Evolutionary conservation across 2,888 invertebrate genomes (phyloP), one percentile per base, ranked within the genome.

Genomic region (Agriotes lineatus): DNA sequence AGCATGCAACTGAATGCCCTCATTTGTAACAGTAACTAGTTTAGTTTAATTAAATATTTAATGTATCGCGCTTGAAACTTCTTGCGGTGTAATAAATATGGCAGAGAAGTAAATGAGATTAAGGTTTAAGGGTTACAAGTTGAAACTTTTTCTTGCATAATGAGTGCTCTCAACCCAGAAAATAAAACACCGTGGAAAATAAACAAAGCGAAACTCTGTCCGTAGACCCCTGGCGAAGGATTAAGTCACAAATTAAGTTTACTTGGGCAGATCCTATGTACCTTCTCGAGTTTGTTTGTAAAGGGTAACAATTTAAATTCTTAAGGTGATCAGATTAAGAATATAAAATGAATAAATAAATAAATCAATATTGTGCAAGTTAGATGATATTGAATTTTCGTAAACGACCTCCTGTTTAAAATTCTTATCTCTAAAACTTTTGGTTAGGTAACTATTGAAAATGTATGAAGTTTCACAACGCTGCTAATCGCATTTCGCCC

Each of bases 141-240:
- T 25, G 14, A 30, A 52, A 52, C 52, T 52, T 52, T 52, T 33
- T 18, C 25, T 30, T 7, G 9, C 33, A 52, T 52, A 52, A 52
- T 33, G 18, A 52, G 33, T 12, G 22, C 30, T 30, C 14, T 12
- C 14, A 35, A 33, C 18, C 14, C 7, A 12, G 52, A 52, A 16
- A 33, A 52, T 52, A 25, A 50, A 14, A 25, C 25, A 25, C 25
- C 25, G 25, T 7, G 7, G 25, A 25, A 25, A 25, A 25, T 25
- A 25, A 25, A 25, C 25, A 25, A 7, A 52, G 12, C 4, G 52
- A 16, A 52, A 52, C 10, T 14, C 25, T 52, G 33, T 52, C 18
- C 18, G 6, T 10, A 19, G 6, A 52, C 33, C 9, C 52, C 30
- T 33, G 25, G 33, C n/a, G 52, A 12, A 25, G n/a, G 16, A 18